phyloP scores from a whole-genome alignment of 2,888 invertebrate genomes.

The Drosophila bunnanda region DNA sequence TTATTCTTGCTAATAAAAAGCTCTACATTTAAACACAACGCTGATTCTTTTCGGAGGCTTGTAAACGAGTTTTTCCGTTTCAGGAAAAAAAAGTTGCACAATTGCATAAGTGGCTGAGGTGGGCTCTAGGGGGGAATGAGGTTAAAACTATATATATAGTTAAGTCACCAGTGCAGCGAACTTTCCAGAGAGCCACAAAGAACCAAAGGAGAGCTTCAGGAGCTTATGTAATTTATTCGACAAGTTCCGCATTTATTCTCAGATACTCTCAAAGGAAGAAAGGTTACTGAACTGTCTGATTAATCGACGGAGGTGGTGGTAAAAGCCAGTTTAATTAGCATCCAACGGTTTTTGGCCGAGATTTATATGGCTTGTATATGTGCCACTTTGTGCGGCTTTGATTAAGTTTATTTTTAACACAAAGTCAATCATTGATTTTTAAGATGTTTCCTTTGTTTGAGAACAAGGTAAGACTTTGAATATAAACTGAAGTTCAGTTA shows the following conservation, averaged over 20 bases:
- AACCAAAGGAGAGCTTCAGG: conserved; percentile 11
- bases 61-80: conserved; percentile 68
- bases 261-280: conserved; percentile 22
- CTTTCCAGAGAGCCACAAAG: conserved; percentile 43
- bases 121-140: background rate
- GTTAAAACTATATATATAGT: background rate
- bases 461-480: background rate
- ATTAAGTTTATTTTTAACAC: conserved; percentile 13
- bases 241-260: conserved; percentile 36
- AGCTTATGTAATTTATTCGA: conserved; percentile 57
- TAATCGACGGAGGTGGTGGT: conserved; percentile 27
- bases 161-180: conserved; percentile 65
- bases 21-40: conserved; percentile 60
- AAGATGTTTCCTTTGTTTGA: background rate
- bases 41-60: conserved; percentile 50
- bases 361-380: conserved; percentile 15
- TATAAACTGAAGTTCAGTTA: background rate
- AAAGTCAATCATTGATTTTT: background rate
- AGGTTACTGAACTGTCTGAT: conserved; percentile 42
- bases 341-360: background rate
- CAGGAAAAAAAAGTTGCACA: conserved; percentile 72
- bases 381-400: background rate
- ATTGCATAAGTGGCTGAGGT: conserved; percentile 51
- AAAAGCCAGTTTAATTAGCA: conserved; percentile 35
- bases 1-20: conserved; percentile 64